Conservation (phyloP, 1,140 invertebrate species). For the Aporrectodea caliginosa region DNA sequence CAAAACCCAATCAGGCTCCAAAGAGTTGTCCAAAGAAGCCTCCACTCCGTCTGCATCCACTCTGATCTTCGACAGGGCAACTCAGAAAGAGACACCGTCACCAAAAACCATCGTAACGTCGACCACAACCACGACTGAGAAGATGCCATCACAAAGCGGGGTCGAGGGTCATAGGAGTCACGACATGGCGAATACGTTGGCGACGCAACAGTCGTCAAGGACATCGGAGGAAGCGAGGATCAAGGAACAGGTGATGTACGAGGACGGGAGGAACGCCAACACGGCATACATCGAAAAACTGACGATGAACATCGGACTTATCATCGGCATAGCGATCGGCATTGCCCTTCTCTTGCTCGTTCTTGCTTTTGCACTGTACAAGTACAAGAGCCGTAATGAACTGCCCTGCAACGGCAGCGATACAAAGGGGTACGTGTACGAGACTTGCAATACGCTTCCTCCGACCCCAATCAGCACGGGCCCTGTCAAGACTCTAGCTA, state of each 20-base stretch:
- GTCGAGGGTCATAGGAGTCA: not conserved
- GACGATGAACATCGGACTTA: conserved; percentile 29
- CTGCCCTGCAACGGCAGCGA: conserved; percentile 83
- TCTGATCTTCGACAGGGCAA: not conserved
- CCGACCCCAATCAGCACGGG: not conserved
- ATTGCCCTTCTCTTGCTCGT: conserved; percentile 58
- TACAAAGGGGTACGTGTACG: conserved; percentile 58
- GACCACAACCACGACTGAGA: not conserved
- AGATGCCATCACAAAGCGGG: not conserved
- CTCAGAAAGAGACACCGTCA: not conserved
- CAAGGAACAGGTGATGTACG: not conserved
- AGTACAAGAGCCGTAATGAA: conserved; percentile 77
- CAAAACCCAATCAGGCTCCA: too few species aligned
- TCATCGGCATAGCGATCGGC: conserved; percentile 29
- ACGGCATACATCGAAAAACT: conserved; percentile 14
- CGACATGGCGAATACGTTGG: not conserved
- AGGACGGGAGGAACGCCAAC: not conserved
- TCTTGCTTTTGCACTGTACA: conserved; percentile 79
- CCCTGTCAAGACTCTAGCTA: conserved; percentile 27
- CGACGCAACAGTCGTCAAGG: not conserved
- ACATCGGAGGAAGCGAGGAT: not conserved
- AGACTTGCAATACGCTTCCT: conserved; percentile 29
- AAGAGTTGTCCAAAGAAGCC: not conserved
- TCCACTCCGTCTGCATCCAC: not conserved
- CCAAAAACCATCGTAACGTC: not conserved